phyloP scores from a whole-genome alignment of 2,888 invertebrate species.

The Capitulum mitella region DNA sequence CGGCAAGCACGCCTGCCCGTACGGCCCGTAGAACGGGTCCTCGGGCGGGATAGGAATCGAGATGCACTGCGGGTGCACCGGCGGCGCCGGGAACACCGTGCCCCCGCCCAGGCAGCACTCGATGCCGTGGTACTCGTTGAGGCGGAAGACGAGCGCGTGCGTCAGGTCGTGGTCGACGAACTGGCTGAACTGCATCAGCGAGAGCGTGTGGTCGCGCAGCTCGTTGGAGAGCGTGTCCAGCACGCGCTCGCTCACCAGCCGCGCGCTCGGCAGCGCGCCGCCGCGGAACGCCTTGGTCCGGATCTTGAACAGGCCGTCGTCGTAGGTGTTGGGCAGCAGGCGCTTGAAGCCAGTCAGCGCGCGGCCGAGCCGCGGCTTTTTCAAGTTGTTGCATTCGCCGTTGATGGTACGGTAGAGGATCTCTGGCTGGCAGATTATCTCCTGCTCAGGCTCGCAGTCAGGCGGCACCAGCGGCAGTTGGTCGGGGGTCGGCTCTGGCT shows the following conservation, averaged over 20 bases:
- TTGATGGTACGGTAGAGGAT: background rate
- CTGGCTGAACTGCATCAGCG: conserved; percentile 35
- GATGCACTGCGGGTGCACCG: conserved; percentile 32
- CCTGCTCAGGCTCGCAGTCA: background rate
- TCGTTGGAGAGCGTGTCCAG: conserved; percentile 32
- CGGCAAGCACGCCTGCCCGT: conserved; percentile 55
- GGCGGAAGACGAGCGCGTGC: conserved; percentile 33
- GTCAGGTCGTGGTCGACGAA: conserved; percentile 35
- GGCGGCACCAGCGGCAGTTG: background rate
- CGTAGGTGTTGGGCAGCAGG: background rate
- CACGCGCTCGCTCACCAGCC: conserved; percentile 34
- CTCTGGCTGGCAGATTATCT: background rate
- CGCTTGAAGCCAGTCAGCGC: conserved; percentile 1
- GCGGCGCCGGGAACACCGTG: background rate
- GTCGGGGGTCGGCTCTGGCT: background rate
- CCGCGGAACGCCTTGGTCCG: conserved; percentile 33
- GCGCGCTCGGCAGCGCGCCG: conserved; percentile 38
- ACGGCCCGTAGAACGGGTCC: conserved; percentile 33
- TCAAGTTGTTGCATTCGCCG: conserved; percentile 2
- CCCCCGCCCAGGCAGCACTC: conserved; percentile 30
- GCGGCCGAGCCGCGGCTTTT: background rate
- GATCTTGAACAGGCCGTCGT: background rate
- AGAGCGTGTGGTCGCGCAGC: conserved; percentile 30
- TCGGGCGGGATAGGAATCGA: conserved; percentile 33
- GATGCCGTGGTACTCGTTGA: conserved; percentile 32